These are phyloP conservation scores for Callipepla californica DNA, from an alignment of 2,113 vertebrate species.

Conservation along the genomic window DNA sequence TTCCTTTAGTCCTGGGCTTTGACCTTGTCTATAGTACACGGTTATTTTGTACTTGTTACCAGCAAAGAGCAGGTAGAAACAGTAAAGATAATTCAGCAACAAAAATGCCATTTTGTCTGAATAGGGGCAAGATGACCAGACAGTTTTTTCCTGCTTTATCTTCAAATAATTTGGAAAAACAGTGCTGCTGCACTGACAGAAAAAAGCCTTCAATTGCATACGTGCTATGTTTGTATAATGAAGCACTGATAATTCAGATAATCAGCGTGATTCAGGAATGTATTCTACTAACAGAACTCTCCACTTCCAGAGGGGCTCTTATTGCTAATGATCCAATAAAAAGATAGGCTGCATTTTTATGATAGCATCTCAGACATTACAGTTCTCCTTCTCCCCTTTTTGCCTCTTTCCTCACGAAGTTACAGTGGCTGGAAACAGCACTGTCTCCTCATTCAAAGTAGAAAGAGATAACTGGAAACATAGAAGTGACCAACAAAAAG, in stretches of 20 bases:
- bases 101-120: not conserved
- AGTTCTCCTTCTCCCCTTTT: not conserved
- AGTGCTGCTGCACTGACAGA: not conserved
- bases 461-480: not conserved
- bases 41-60: not conserved
- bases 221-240: not conserved
- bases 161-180: not conserved
- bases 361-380: not conserved
- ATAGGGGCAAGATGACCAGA: not conserved
- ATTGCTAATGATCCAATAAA: not conserved
- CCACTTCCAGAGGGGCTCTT: not conserved
- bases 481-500: not conserved
- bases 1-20: not conserved
- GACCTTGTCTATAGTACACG: not conserved
- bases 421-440: not conserved
- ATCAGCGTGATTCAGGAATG: not conserved
- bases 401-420: not conserved
- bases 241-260: not conserved
- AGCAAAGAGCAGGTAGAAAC: not conserved
- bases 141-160: not conserved
- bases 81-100: not conserved
- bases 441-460: not conserved
- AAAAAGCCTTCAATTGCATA: not conserved
- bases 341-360: not conserved
- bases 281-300: not conserved